These are phyloP conservation scores for Colinus virginianus DNA, from an alignment of 2,113 vertebrate genomes.

Conservation along the genomic window DNA sequence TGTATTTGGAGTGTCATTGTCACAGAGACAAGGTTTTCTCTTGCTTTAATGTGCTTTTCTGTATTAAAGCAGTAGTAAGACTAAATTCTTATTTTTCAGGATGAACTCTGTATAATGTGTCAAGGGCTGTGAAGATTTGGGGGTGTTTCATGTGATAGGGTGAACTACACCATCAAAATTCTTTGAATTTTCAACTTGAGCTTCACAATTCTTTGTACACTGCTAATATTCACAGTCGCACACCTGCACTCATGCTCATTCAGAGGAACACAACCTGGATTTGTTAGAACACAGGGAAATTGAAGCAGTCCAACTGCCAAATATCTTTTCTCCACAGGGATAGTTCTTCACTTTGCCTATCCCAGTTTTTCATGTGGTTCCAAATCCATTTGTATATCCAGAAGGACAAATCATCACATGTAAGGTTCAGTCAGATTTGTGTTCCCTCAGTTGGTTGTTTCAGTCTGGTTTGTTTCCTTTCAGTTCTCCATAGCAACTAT, in stretches of 20 bases:
- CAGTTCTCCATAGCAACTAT: not conserved
- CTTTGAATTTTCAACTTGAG: not conserved
- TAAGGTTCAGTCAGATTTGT: not conserved
- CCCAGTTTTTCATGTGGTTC: constrained; percentile 1
- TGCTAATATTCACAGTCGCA: not conserved
- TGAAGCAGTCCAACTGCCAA: not conserved
- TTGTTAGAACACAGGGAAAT: not conserved
- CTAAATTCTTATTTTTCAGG: not conserved
- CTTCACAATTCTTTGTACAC: not conserved
- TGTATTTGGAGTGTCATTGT: not conserved
- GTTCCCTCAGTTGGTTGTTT: not conserved
- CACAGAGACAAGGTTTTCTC: not conserved
- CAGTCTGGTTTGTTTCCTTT: not conserved
- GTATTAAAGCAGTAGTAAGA: not conserved
- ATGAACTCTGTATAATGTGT: not conserved
- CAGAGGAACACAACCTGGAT: not conserved
- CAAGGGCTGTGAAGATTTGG: not conserved
- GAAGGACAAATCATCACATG: not conserved
- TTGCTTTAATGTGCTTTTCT: not conserved
- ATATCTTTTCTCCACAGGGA: not conserved
- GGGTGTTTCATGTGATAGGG: not conserved
- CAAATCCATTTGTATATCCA: not conserved
- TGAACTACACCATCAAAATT: constrained; percentile 4
- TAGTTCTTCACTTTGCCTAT: not conserved
- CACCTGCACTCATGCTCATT: not conserved